Evolutionary conservation across 2,888 invertebrate species (phyloP).

Genomic region (Plebejus argus): DNA sequence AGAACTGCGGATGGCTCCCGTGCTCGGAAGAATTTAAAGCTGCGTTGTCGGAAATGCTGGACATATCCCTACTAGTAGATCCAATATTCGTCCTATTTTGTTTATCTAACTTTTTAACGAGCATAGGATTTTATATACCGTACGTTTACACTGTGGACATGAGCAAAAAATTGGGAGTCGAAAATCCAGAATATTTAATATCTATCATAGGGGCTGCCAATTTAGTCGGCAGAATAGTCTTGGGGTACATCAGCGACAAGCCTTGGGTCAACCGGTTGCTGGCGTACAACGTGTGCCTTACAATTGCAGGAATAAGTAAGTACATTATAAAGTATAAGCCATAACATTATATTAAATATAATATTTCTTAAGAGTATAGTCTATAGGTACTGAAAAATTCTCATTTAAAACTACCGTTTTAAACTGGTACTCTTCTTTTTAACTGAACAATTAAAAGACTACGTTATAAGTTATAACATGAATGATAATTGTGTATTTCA

Average conservation of each 20-base stretch:
- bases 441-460: background rate
- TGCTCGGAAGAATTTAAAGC: constrained; percentile 86
- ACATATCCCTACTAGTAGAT: constrained; percentile 91
- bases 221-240: constrained; percentile 91
- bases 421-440: background rate
- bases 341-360: background rate
- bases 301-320: constrained; percentile 93
- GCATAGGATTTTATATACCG: constrained; percentile 96
- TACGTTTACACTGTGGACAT: constrained; percentile 92
- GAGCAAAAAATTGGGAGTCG: constrained; percentile 83
- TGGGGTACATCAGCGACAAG: constrained; percentile 94
- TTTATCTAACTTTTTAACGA: constrained; percentile 96
- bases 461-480: background rate
- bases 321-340: too few species aligned
- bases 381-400: too few species aligned
- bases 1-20: constrained; percentile 81
- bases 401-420: background rate
- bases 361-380: too few species aligned
- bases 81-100: constrained; percentile 94
- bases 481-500: constrained; percentile 55
- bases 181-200: constrained; percentile 85
- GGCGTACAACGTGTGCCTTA: constrained; percentile 94
- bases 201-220: constrained; percentile 93
- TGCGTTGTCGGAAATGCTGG: constrained; percentile 90
- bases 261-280: constrained; percentile 94